Percentiles rank a stretch among this genome's conserved stretches.
Evolutionary conservation across 2,888 invertebrate genomes (phyloP).

Genomic region (Drosophila neonasuta): DNA sequence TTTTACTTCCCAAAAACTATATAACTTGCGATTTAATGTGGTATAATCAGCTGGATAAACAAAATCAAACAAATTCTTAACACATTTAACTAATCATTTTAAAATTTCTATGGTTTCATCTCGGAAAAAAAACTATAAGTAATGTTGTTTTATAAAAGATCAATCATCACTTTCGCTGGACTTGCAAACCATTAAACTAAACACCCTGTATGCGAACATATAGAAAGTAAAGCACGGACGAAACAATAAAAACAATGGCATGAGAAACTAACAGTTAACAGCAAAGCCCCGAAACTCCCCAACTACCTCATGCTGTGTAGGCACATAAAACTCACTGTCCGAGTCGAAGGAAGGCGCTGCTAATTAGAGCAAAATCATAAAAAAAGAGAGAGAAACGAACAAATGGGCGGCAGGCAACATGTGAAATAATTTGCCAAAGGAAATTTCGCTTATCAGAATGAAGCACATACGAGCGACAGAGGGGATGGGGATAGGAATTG

Average conservation of each 20-base stretch:
- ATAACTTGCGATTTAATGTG: too few relatives aligned
- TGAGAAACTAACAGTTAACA: constrained; percentile 28
- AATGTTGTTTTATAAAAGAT: background rate
- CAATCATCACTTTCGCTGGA: background rate
- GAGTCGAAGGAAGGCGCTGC: constrained; percentile 9
- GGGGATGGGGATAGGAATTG: constrained; percentile 18
- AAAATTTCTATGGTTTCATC: too few relatives aligned
- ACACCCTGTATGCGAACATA: constrained; percentile 20
- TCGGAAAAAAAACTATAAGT: too few relatives aligned
- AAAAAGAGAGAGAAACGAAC: constrained; percentile 10
- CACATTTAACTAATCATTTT: too few relatives aligned
- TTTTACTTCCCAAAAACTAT: too few relatives aligned
- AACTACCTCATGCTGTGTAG: background rate
- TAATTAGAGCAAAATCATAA: constrained; percentile 52
- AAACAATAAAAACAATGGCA: constrained; percentile 25
- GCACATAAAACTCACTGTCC: constrained; percentile 33
- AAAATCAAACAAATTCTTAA: too few relatives aligned
- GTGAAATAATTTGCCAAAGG: constrained; percentile 53
- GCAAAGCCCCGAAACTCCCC: constrained; percentile 7
- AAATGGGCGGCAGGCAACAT: constrained; percentile 23
- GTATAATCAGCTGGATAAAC: too few relatives aligned
- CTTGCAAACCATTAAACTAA: background rate
- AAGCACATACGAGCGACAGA: constrained; percentile 4
- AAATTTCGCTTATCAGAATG: constrained; percentile 44
- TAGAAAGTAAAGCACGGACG: background rate